phyloP scores from a whole-genome alignment of 1,140 invertebrate genomes.

The Aporrectodea caliginosa region DNA sequence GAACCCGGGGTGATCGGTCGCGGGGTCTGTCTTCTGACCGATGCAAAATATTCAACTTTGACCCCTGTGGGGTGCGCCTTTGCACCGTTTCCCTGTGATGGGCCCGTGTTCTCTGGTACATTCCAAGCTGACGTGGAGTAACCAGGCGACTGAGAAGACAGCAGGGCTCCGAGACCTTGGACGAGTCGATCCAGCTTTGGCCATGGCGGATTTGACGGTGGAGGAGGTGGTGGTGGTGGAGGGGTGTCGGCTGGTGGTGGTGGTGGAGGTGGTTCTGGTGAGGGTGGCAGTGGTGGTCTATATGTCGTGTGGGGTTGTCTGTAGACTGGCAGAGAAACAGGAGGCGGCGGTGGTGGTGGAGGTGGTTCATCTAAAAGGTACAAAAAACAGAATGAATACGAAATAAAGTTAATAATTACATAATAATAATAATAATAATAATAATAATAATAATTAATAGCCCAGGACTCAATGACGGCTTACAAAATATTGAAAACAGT shows the following conservation, averaged over 20 bases:
- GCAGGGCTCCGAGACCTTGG: too few relatives aligned
- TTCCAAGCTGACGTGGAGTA: too few relatives aligned
- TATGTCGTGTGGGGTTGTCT: not conserved
- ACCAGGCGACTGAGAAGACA: too few relatives aligned
- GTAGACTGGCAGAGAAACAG: not conserved
- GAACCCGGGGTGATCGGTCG: not conserved
- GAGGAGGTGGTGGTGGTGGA: not conserved
- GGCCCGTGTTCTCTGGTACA: too few relatives aligned
- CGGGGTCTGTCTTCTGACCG: not conserved
- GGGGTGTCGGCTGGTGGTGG: not conserved
- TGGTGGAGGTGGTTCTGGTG: not conserved
- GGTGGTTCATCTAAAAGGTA: not conserved
- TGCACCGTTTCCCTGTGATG: too few relatives aligned
- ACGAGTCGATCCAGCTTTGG: not conserved
- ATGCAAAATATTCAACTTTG: not conserved
- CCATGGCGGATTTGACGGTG: not conserved
- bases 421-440: too few relatives aligned
- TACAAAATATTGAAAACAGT: too few relatives aligned
- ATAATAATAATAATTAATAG: too few relatives aligned
- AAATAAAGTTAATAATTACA: too few relatives aligned
- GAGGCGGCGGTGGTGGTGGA: not conserved
- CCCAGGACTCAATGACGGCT: too few relatives aligned
- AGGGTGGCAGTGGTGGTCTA: not conserved
- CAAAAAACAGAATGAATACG: too few relatives aligned
- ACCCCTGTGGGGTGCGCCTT: too few relatives aligned